These are phyloP conservation scores for Scaptodrosophila latifasciaeformis DNA, from an alignment of 2,888 invertebrate genomes.

Conservation along the genomic window DNA sequence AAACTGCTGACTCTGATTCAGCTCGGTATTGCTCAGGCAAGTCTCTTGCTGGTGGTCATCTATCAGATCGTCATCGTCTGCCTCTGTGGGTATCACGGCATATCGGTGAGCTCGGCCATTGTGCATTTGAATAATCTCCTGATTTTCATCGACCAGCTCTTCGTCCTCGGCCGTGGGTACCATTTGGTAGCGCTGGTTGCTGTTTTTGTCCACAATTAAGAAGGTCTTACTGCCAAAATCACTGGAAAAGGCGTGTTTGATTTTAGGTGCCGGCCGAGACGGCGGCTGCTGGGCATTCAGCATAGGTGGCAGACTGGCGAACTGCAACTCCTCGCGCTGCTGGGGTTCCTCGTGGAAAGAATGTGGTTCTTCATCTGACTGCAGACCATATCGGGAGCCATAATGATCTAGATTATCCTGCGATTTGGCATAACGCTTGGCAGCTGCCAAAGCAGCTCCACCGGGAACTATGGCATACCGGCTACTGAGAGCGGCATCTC, in stretches of 20 bases:
- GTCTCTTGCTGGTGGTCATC: constrained; percentile 75
- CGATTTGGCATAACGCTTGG: constrained; percentile 73
- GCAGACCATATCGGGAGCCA: constrained; percentile 39
- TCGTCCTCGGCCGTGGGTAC: constrained; percentile 81
- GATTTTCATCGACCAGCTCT: constrained; percentile 74
- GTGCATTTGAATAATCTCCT: constrained; percentile 75
- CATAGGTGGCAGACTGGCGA: constrained; percentile 70
- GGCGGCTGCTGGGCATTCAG: constrained; percentile 34
- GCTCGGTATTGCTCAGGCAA: constrained; percentile 74
- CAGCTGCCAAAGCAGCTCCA: constrained; percentile 57
- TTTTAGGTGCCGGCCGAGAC: constrained; percentile 42
- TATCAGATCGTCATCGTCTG: constrained; percentile 62
- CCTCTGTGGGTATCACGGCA: constrained; percentile 79
- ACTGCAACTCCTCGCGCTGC: constrained; percentile 50
- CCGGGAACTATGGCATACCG: constrained; percentile 74
- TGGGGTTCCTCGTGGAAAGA: constrained; percentile 69
- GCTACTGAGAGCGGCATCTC: constrained; percentile 49
- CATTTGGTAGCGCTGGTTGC: constrained; percentile 79
- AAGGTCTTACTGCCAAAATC: constrained; percentile 75
- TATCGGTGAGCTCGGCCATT: constrained; percentile 76
- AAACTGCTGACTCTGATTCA: constrained; percentile 72
- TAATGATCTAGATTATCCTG: constrained; percentile 73
- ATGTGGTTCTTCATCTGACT: constrained; percentile 58
- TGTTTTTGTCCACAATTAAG: constrained; percentile 77
- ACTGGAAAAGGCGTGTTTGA: constrained; percentile 75